Percentiles rank a stretch among this genome's conserved stretches.
Evolutionary conservation across 2,797 vertebrate species (phyloP).

Genomic region (Botia almorhae): DNA sequence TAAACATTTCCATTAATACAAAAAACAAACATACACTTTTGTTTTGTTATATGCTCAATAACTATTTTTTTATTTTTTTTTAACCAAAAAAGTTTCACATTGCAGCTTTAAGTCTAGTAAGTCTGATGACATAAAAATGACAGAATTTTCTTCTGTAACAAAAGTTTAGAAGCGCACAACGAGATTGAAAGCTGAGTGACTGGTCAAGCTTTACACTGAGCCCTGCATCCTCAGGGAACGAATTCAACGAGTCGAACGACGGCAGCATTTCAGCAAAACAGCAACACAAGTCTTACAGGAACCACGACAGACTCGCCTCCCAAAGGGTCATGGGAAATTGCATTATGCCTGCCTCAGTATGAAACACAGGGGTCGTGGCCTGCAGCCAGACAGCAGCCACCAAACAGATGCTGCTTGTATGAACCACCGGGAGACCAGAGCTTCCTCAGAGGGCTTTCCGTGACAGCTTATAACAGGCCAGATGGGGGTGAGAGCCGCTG

Average conservation of each 20-base stretch:
- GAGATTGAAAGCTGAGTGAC: conserved; percentile 34
- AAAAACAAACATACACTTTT: too few relatives aligned
- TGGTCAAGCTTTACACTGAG: conserved; percentile 32
- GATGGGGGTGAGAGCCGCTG: conserved; percentile 53
- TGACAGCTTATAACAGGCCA: conserved; percentile 66
- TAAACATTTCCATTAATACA: background rate
- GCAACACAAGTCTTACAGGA: conserved; percentile 53
- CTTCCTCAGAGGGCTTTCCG: conserved; percentile 48
- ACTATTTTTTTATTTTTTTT: too few relatives aligned
- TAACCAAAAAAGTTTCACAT: background rate
- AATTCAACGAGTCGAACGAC: conserved; percentile 51
- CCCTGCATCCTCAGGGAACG: conserved; percentile 45
- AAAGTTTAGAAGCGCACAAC: conserved; percentile 9
- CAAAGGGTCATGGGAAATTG: conserved; percentile 66
- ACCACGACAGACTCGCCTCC: conserved; percentile 58
- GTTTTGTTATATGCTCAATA: too few relatives aligned
- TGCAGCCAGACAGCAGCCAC: conserved; percentile 61
- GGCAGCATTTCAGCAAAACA: conserved; percentile 61
- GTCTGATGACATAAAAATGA: conserved; percentile 15
- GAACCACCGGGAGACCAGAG: conserved; percentile 52
- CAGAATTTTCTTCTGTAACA: conserved; percentile 9
- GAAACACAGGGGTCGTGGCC: conserved; percentile 60
- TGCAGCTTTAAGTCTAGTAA: background rate
- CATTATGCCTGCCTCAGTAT: conserved; percentile 62
- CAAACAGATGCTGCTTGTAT: conserved; percentile 64